These are phyloP conservation scores for Tachina fera DNA, from an alignment of 2,888 invertebrate species.

Conservation along the genomic window DNA sequence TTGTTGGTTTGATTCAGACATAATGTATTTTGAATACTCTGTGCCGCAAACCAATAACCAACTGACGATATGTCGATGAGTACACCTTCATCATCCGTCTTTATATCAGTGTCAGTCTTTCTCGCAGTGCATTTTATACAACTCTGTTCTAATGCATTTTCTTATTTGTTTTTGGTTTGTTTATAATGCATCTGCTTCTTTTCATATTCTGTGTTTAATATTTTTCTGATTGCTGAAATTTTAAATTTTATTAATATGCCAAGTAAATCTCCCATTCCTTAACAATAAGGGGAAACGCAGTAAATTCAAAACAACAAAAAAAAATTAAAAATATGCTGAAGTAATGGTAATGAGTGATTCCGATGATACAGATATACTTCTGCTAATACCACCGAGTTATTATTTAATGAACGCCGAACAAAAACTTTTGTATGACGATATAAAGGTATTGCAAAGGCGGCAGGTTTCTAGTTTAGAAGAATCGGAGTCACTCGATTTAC, in stretches of 20 bases:
- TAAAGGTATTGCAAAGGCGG: constrained; percentile 30
- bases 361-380: constrained; percentile 92
- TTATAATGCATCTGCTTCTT: constrained; percentile 53
- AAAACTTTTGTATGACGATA: constrained; percentile 76
- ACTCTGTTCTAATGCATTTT: neutral
- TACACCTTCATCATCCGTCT: no score
- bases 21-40: no score
- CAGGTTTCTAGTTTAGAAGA: constrained; percentile 49
- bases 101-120: no score
- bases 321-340: constrained; percentile 29
- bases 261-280: no score
- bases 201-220: no score
- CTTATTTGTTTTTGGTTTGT: neutral
- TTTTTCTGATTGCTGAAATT: neutral
- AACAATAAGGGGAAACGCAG: no score
- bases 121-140: neutral
- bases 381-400: constrained; percentile 91
- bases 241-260: constrained; percentile 7
- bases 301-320: no score
- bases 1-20: no score
- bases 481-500: constrained; percentile 20
- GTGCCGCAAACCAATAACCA: no score
- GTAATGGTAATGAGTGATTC: constrained; percentile 86
- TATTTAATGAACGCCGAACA: constrained; percentile 84
- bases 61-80: no score